Conservation (phyloP, 2,888 invertebrate species). For the Laspeyria flexula region DNA sequence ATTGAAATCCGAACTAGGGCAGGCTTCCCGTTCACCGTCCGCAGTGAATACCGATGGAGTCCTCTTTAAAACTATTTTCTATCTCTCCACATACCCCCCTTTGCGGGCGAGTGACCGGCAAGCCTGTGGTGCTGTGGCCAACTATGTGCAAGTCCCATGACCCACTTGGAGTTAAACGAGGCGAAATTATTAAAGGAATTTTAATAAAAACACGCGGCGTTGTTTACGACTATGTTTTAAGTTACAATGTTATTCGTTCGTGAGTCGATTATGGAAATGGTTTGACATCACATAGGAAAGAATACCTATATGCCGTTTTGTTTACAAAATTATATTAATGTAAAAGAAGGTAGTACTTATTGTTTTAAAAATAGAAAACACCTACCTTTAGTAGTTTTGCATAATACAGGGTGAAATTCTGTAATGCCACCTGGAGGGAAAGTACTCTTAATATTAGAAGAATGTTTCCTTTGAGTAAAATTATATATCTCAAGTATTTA, state of each 20-base stretch:
- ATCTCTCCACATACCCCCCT: constrained; percentile 49
- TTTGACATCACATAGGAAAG: constrained; percentile 38
- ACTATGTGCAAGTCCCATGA: constrained; percentile 58
- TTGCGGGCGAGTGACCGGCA: constrained; percentile 47
- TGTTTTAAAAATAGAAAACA: not conserved
- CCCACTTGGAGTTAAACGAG: constrained; percentile 44
- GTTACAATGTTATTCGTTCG: constrained; percentile 28
- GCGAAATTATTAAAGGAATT: constrained; percentile 53
- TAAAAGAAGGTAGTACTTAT: not conserved
- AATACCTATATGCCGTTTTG: constrained; percentile 30
- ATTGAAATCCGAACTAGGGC: constrained; percentile 66
- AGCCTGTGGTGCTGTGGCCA: constrained; percentile 34
- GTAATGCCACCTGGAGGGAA: too few relatives aligned
- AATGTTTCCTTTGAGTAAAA: too few relatives aligned
- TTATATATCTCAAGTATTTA: too few relatives aligned
- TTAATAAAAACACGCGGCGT: constrained; percentile 53
- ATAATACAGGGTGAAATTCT: too few relatives aligned
- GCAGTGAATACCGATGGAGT: constrained; percentile 61
- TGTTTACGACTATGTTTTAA: constrained; percentile 44
- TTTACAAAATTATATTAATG: constrained; percentile 10
- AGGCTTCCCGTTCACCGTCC: constrained; percentile 42
- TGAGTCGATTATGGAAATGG: constrained; percentile 44
- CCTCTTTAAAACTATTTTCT: constrained; percentile 66
- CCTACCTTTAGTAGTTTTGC: too few relatives aligned
- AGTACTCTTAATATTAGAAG: too few relatives aligned